Conservation (phyloP, 2,888 invertebrate species). For the Philereme transversata region DNA sequence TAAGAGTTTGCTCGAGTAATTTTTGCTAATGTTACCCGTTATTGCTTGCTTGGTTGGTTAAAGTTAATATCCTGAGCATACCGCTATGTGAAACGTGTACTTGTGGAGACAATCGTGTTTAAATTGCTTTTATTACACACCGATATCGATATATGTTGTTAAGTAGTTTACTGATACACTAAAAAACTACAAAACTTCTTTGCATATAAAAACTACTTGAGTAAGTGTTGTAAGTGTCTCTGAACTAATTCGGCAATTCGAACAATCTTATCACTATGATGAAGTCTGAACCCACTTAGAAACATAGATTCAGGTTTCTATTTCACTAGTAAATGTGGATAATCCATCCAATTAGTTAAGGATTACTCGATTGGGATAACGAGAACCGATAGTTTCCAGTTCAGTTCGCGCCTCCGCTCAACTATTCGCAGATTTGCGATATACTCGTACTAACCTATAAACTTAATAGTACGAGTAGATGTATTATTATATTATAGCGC, state of each 20-base stretch:
- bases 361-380: slow-evolving; percentile 63
- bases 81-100: no score
- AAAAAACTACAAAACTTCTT: no score
- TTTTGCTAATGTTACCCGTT: background rate
- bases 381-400: slow-evolving; percentile 34
- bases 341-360: slow-evolving; percentile 64
- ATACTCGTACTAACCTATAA: background rate
- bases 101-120: no score
- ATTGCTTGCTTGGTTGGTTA: background rate
- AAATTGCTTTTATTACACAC: no score
- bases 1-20: background rate
- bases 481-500: background rate
- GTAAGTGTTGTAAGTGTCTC: no score
- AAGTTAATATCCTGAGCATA: no score
- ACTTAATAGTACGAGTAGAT: background rate
- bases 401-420: slow-evolving; percentile 14
- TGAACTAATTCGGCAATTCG: no score
- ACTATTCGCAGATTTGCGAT: slow-evolving; percentile 18
- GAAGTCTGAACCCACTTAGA: background rate
- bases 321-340: slow-evolving; percentile 42
- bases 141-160: no score
- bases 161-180: no score
- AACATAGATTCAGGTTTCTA: slow-evolving; percentile 4
- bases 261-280: no score
- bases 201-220: no score